Evolutionary conservation across 2,888 invertebrate genomes (phyloP).

Genomic region (Athalia rosae): DNA sequence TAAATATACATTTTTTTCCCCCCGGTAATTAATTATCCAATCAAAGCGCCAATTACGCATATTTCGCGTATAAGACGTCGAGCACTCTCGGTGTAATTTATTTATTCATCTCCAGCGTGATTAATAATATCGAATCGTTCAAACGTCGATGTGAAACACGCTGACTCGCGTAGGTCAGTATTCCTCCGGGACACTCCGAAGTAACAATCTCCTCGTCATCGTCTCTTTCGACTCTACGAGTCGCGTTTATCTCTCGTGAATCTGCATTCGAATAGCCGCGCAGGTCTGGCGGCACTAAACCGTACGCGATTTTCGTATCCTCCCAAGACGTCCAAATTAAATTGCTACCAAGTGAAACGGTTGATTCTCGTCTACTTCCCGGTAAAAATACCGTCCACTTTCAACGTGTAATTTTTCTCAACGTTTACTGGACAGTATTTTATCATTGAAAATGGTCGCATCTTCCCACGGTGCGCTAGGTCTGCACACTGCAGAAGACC

Average conservation of each 20-base stretch:
- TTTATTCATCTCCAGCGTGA: not conserved
- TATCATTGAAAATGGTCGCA: conserved; percentile 53
- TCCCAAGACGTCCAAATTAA: not conserved
- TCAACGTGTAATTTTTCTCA: not conserved
- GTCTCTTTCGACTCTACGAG: not conserved
- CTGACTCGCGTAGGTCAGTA: conserved; percentile 11
- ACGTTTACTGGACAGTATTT: conserved; percentile 35
- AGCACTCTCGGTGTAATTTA: not conserved
- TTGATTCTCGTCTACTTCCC: conserved; percentile 1
- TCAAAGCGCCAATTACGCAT: not conserved
- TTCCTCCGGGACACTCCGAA: not conserved
- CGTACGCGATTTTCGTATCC: no score
- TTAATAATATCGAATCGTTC: no score
- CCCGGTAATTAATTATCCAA: conserved; percentile 9
- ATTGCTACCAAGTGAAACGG: not conserved
- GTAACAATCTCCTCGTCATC: not conserved
- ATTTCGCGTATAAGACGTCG: not conserved
- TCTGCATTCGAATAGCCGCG: not conserved
- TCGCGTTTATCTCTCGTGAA: not conserved
- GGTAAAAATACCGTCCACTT: conserved; percentile 23
- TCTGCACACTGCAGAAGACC: conserved; percentile 61
- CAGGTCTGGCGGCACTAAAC: no score
- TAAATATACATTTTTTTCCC: not conserved
- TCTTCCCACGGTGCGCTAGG: conserved; percentile 68
- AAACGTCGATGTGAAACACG: no score